phyloP scores from a whole-genome alignment of 2,888 invertebrate species.

The Neuroscelio doddi region DNA sequence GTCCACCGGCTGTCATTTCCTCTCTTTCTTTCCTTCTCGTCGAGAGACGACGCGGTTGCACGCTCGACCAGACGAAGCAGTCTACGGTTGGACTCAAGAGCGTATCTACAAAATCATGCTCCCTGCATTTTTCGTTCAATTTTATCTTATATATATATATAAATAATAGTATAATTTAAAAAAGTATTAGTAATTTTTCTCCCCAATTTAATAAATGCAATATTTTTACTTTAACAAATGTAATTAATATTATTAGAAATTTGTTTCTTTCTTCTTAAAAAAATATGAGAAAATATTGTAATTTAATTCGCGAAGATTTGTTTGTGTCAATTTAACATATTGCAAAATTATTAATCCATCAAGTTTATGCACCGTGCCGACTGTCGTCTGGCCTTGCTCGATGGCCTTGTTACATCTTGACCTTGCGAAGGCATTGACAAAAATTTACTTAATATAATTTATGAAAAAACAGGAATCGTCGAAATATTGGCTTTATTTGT shows the following conservation, averaged over 20 bases:
- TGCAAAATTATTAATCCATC: conserved; percentile 10
- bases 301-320: too few species aligned
- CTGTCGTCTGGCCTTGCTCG: conserved; percentile 8
- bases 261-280: too few species aligned
- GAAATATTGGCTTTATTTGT: too few species aligned
- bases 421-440: conserved; percentile 29
- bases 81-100: conserved; percentile 60
- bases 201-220: too few species aligned
- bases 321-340: too few species aligned
- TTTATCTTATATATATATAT: too few species aligned
- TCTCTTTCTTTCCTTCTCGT: conserved; percentile 33
- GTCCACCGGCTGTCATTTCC: conserved; percentile 14
- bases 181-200: too few species aligned
- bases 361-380: conserved; percentile 19
- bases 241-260: too few species aligned
- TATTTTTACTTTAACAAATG: too few species aligned
- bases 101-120: conserved; percentile 34
- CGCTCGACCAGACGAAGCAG: conserved; percentile 63
- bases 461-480: background rate
- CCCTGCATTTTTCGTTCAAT: too few species aligned
- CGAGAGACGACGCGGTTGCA: conserved; percentile 50
- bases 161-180: too few species aligned
- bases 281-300: too few species aligned
- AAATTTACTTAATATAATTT: conserved; percentile 4
- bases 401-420: conserved; percentile 31